Evolutionary conservation across 1,140 invertebrate genomes (phyloP), one percentile per base, ranked within the genome.

Genomic region (Drosophila mojavensis): DNA sequence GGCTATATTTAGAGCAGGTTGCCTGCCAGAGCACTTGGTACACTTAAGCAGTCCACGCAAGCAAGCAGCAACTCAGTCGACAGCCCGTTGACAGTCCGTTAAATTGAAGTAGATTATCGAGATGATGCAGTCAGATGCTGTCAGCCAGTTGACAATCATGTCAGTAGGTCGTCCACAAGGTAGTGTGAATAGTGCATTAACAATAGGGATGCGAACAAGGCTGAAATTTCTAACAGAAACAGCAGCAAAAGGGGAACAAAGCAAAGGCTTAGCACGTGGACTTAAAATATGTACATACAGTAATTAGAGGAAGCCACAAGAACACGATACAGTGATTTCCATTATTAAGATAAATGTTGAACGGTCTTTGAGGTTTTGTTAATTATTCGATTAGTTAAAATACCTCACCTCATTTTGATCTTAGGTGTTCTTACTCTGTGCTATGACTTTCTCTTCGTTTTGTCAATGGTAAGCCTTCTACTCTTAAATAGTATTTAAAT

Each of bases 51-150:
- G 28, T 15, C 28, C 3, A 33, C 30, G 33, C 33, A 28, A 15
- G 7, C 41, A 13, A 13, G 20, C n/a, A 47, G 48, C 28, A 39
- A 45, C 43, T 41, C 41, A 47, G 41, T 26, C 55, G 60, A 68
- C 51, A 67, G 20, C 13, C n/a, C 60, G 51, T 67, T 77, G 69
- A 63, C 69, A 77, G 53, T 20, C 60, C 48, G 70, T 65, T 68
- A 63, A 74, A 78, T 51, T 73, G 70, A 47, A 45, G 47, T 60
- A 61, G 78, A 78, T 79, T 68, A 79, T 77, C 58, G 66, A 62
- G 60, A 26, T 69, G 59, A 48, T 51, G 58, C 62, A 56, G 62
- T 48, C 47, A 66, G 65, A 24, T 43, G 41, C 48, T 70, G 51
- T 24, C 51, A 65, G 51, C 33, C 51, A 65, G 63, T 63, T 74